Conservation (phyloP, 2,888 invertebrate genomes). For the Catocala fraxini region DNA sequence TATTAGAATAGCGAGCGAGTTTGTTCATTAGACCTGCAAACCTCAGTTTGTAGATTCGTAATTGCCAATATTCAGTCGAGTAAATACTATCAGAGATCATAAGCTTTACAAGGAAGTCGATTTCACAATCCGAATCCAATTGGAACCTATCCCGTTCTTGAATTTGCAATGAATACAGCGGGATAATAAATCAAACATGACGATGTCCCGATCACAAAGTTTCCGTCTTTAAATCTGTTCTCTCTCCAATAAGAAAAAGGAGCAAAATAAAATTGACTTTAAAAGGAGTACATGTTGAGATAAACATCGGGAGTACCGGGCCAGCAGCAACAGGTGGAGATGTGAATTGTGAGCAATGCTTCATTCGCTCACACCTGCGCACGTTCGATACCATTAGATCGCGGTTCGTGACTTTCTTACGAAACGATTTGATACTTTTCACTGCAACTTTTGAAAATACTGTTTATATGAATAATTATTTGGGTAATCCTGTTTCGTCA, state of each 20-base stretch:
- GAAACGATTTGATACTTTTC: conserved; percentile 2
- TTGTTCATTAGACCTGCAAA: no score
- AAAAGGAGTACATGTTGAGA: conserved; percentile 20
- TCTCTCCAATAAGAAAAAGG: conserved; percentile 25
- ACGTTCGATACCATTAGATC: conserved; percentile 42
- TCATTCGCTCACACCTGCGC: conserved; percentile 39
- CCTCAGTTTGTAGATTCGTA: no score
- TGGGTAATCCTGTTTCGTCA: no score
- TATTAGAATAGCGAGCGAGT: no score
- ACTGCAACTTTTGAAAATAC: not conserved
- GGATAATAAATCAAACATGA: conserved; percentile 3
- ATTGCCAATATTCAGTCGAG: no score
- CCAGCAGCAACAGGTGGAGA: conserved; percentile 47
- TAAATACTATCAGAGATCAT: no score
- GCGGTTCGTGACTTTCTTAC: conserved; percentile 16
- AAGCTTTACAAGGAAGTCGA: no score
- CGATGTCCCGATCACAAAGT: not conserved
- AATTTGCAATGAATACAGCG: conserved; percentile 1
- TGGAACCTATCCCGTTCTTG: not conserved
- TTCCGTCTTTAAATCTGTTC: conserved; percentile 4
- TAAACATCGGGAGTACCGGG: conserved; percentile 29
- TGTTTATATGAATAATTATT: no score
- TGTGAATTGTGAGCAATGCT: conserved; percentile 43
- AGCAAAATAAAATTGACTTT: conserved; percentile 40
- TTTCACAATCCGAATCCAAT: no score